phyloP scores from a whole-genome alignment of 2,888 invertebrate genomes.

The Dendrolimus houi region DNA sequence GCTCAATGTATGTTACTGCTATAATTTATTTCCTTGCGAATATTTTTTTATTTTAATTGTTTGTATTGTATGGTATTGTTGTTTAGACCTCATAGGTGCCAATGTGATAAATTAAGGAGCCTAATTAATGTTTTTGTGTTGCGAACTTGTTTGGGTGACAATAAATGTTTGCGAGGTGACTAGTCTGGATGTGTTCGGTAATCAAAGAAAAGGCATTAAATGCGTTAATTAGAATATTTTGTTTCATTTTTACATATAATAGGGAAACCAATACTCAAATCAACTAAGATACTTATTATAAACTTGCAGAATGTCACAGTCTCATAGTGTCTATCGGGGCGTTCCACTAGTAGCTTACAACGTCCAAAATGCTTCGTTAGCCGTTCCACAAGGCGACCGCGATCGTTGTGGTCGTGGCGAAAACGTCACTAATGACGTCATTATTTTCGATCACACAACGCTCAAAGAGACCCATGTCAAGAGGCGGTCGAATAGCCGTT shows the following conservation, averaged over 20 bases:
- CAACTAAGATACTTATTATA: too few species aligned
- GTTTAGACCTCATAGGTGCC: constrained; percentile 66
- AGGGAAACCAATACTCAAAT: too few species aligned
- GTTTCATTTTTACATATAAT: constrained; percentile 22
- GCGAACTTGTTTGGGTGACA: constrained; percentile 31
- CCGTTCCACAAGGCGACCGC: too few species aligned
- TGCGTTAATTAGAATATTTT: constrained; percentile 56
- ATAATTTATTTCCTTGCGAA: constrained; percentile 63
- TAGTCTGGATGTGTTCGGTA: constrained; percentile 43
- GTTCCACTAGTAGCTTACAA: too few species aligned
- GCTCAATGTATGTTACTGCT: constrained; percentile 35
- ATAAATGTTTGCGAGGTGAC: constrained; percentile 26
- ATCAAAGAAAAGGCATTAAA: constrained; percentile 69
- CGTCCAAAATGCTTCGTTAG: too few species aligned
- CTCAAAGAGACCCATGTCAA: too few species aligned
- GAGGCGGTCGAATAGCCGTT: too few species aligned
- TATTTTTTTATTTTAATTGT: constrained; percentile 43
- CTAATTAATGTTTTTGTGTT: constrained; percentile 49
- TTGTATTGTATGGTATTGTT: constrained; percentile 28
- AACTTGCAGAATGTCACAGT: too few species aligned
- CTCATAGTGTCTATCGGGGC: too few species aligned
- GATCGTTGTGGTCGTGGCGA: too few species aligned
- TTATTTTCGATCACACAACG: too few species aligned
- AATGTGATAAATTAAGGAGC: constrained; percentile 72
- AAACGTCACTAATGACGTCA: too few species aligned